Conservation (phyloP, 2,797 vertebrate species). For the Trachurus trachurus region DNA sequence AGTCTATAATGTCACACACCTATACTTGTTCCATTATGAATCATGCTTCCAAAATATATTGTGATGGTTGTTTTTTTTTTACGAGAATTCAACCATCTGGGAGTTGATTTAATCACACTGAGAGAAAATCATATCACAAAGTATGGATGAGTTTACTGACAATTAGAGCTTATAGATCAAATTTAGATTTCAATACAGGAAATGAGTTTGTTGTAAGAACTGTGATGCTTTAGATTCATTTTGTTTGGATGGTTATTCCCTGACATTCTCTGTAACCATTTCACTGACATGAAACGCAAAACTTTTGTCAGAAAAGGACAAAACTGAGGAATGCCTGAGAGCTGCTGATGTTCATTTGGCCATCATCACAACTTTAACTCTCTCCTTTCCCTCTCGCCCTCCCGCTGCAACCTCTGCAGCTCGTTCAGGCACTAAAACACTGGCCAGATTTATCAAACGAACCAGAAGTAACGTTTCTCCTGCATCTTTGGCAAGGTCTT, state of each 20-base stretch:
- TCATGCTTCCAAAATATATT: constrained; percentile 24
- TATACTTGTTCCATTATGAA: constrained; percentile 19
- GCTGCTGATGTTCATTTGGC: constrained; percentile 68
- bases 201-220: neutral
- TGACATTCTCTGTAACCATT: constrained; percentile 23
- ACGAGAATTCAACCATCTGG: constrained; percentile 30
- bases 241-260: neutral
- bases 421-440: constrained; percentile 68
- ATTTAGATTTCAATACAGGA: neutral
- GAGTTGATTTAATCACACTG: constrained; percentile 11
- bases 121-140: neutral
- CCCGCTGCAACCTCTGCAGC: constrained; percentile 35
- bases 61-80: neutral
- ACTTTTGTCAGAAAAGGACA: constrained; percentile 62
- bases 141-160: neutral
- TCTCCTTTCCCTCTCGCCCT: constrained; percentile 32
- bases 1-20: constrained; percentile 8
- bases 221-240: neutral
- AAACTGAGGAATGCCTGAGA: constrained; percentile 52
- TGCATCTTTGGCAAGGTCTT: constrained; percentile 83
- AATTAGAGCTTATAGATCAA: neutral
- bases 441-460: constrained; percentile 76
- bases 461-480: constrained; percentile 75
- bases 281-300: constrained; percentile 46
- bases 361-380: constrained; percentile 56